phyloP scores from a whole-genome alignment of 2,888 invertebrate species.

The Drosophila recens region DNA sequence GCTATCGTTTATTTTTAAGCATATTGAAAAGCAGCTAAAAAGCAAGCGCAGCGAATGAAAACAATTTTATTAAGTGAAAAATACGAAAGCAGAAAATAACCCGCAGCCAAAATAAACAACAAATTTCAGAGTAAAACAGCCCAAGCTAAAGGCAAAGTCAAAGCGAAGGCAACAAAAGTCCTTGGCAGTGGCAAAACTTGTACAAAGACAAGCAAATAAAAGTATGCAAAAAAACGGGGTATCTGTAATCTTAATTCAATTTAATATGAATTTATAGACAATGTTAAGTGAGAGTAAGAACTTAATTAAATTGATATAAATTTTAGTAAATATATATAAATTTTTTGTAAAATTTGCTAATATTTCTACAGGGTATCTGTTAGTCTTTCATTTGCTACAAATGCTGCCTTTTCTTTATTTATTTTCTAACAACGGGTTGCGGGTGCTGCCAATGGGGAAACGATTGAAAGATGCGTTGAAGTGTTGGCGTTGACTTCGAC shows the following conservation, averaged over 20 bases:
- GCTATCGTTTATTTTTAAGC: slow-evolving; percentile 76
- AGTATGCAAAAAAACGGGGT: slow-evolving; percentile 23
- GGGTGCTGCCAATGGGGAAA: slow-evolving; percentile 29
- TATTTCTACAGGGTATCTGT: slow-evolving; percentile 19
- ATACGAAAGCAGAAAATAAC: slow-evolving; percentile 71
- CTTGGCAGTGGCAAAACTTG: slow-evolving; percentile 79
- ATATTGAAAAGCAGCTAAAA: slow-evolving; percentile 75
- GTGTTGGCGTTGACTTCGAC: slow-evolving; percentile 60
- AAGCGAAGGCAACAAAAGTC: slow-evolving; percentile 70
- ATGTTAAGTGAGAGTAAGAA: not conserved
- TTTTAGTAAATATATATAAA: not conserved
- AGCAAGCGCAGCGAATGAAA: slow-evolving; percentile 70
- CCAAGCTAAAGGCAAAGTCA: slow-evolving; percentile 48
- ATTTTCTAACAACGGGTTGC: slow-evolving; percentile 64
- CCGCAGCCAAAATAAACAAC: slow-evolving; percentile 74
- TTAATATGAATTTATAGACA: not conserved
- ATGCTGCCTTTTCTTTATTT: slow-evolving; percentile 26
- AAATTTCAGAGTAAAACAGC: slow-evolving; percentile 41
- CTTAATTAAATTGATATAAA: not conserved
- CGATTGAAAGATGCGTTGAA: slow-evolving; percentile 82
- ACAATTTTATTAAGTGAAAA: slow-evolving; percentile 80
- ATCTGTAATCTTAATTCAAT: slow-evolving; percentile 7
- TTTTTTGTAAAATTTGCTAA: too few species aligned
- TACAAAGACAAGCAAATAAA: slow-evolving; percentile 23
- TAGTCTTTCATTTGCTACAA: slow-evolving; percentile 8